phyloP scores from a whole-genome alignment of 2,113 vertebrate genomes.

The Osmerus mordax region DNA sequence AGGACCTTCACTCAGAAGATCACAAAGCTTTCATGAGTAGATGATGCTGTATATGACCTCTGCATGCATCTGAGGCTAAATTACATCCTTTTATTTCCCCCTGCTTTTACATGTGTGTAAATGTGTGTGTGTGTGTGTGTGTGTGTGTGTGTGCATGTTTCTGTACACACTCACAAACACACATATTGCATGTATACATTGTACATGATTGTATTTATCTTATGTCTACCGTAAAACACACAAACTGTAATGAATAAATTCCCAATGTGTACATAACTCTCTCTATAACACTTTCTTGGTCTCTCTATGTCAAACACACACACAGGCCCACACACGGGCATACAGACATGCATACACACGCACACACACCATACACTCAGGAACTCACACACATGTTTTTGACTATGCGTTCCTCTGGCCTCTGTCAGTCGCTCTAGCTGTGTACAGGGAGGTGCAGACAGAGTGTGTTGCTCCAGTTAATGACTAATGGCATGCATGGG shows the following conservation, averaged over 20 bases:
- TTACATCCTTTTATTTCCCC: not conserved
- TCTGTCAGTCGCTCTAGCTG: too few relatives aligned
- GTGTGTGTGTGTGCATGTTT: not conserved
- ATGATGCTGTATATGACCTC: slow-evolving; percentile 7
- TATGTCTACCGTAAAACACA: too few relatives aligned
- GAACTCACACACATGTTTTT: not conserved
- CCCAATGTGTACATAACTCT: too few relatives aligned
- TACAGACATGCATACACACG: not conserved
- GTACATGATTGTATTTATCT: too few relatives aligned
- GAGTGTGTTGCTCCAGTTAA: slow-evolving; percentile 16
- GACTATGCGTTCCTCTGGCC: slow-evolving; percentile 13
- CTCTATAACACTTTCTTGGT: too few relatives aligned
- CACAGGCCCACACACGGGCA: not conserved
- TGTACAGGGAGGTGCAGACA: slow-evolving; percentile 5
- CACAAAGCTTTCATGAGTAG: not conserved
- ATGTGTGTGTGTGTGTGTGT: not conserved
- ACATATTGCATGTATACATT: not conserved
- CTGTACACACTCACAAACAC: too few relatives aligned
- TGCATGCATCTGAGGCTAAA: not conserved
- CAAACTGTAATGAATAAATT: too few relatives aligned
- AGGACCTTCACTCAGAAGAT: not conserved
- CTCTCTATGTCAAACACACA: not conserved
- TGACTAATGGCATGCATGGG: slow-evolving; percentile 43
- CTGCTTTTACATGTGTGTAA: not conserved
- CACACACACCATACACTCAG: not conserved